A percentile compares a stretch with the other conserved stretches of the same genome.
Conservation (phyloP, 2,113 vertebrate species). For the Myiopsitta monachus region DNA sequence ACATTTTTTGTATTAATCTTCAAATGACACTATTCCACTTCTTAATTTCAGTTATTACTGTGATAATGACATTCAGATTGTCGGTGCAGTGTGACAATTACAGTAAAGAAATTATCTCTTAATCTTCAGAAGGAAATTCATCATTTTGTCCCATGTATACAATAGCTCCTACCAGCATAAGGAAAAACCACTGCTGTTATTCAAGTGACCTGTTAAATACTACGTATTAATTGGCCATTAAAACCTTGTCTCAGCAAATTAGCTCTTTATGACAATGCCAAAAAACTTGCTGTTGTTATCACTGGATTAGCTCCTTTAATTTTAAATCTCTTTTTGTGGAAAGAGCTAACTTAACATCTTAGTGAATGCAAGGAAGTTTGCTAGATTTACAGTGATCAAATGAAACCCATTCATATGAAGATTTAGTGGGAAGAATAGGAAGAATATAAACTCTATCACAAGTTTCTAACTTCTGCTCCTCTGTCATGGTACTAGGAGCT, state of each 20-base stretch:
- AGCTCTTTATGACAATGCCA: not conserved
- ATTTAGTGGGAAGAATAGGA: not conserved
- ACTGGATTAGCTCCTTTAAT: not conserved
- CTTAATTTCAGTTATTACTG: constrained; percentile 31
- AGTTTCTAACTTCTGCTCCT: not conserved
- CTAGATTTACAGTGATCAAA: not conserved
- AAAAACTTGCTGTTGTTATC: not conserved
- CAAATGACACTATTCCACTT: constrained; percentile 11
- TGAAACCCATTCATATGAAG: not conserved
- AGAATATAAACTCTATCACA: not conserved
- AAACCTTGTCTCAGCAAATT: not conserved
- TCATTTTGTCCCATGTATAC: not conserved
- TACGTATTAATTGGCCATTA: not conserved
- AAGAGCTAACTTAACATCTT: not conserved
- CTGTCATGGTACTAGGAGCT: not conserved
- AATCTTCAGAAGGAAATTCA: constrained; percentile 6
- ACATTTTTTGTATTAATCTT: not conserved
- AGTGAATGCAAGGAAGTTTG: not conserved
- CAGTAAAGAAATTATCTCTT: not conserved
- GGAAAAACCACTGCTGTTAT: not conserved
- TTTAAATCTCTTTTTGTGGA: not conserved
- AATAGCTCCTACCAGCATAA: not conserved
- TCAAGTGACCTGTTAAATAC: not conserved
- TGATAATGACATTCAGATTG: constrained; percentile 3
- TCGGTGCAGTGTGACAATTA: not conserved